These are phyloP conservation scores for Pterostichus niger DNA, from an alignment of 2,888 invertebrate species.

Conservation along the genomic window DNA sequence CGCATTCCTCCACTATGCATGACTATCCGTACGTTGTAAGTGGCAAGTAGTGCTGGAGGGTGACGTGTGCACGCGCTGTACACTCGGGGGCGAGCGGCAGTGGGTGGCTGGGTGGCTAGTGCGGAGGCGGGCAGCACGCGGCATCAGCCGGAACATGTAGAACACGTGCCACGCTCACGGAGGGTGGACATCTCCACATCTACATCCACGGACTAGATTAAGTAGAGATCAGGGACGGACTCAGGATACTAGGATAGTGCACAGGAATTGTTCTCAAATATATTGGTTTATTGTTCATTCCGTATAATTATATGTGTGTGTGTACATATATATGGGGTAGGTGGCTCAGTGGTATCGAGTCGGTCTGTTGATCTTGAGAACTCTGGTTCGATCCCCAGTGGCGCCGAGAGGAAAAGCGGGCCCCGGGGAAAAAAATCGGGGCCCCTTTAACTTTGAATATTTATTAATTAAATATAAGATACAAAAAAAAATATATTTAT, in stretches of 20 bases:
- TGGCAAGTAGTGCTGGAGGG: conserved; percentile 72
- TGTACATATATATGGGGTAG: too few relatives aligned
- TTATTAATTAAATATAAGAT: too few relatives aligned
- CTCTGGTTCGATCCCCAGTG: too few relatives aligned
- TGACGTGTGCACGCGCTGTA: conserved; percentile 14
- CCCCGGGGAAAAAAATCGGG: too few relatives aligned
- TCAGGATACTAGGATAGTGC: conserved; percentile 12
- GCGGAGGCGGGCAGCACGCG: conserved; percentile 68
- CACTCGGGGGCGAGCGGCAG: conserved; percentile 36
- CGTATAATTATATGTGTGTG: too few relatives aligned
- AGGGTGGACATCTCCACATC: conserved; percentile 74
- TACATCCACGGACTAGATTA: conserved; percentile 74
- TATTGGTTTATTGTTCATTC: too few relatives aligned
- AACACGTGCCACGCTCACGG: conserved; percentile 73
- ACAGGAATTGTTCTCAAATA: not conserved
- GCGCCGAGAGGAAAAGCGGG: too few relatives aligned
- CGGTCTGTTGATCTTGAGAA: too few relatives aligned
- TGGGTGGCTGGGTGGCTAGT: conserved; percentile 69
- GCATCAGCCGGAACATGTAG: conserved; percentile 70
- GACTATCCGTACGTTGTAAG: conserved; percentile 66
- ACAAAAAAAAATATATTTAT: too few relatives aligned
- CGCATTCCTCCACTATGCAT: conserved; percentile 36
- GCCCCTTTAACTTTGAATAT: too few relatives aligned
- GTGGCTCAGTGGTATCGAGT: too few relatives aligned
- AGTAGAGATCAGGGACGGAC: conserved; percentile 69